Base-by-base conservation (phyloP, 2,113 vertebrate species). In the Stomatorhinus ivindoensis region DNA sequence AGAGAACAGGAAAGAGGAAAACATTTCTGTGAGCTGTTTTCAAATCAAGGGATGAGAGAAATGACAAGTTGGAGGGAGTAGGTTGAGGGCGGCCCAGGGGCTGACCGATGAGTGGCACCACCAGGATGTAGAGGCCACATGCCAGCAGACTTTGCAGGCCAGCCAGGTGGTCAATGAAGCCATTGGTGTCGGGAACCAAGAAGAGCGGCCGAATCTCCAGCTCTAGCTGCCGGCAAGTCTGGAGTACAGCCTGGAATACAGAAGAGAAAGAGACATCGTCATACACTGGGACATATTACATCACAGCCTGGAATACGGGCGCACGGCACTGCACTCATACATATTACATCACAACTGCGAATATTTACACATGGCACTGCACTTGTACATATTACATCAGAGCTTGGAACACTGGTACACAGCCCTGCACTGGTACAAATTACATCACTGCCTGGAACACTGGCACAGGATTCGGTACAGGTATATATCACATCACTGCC, bases 81-180 rank as follows among this genome's bases (percentile, higher is more conserved):
- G 5, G 21, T 39, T n/a, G 31, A 69, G 7, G 82, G 87, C 1
- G 39, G 50, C 19, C 19, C 10, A 15, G 35, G 17, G 58, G 88
- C 97, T 98, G 95, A 99, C 98, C 98, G 0, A 99, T 98, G 65
- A 99, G 97, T 27, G 98, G 98, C 90, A 99, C 98, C 93, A 99
- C 98, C 92, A 99, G 94, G 92, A 99, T 97, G 94, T 98, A 99
- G 8, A 95, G 96, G 93, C 97, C 96, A 93, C 97, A 97, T 65
- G 96, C 94, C 91, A 99, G 93, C 24, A 99, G 96, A 0, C 91
- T 96, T 85, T 92, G 93, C 92, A 99, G 94, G 88, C 97, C 97
- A 46, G 94, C 93, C 90, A 99, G 95, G 93, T 99, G 98, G 94
- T 99, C 98, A 39, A 99, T 99, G 95, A 99, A 99, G 88, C 97